Conservation (phyloP, 2,888 invertebrate genomes). For the Orthosia gracilis region DNA sequence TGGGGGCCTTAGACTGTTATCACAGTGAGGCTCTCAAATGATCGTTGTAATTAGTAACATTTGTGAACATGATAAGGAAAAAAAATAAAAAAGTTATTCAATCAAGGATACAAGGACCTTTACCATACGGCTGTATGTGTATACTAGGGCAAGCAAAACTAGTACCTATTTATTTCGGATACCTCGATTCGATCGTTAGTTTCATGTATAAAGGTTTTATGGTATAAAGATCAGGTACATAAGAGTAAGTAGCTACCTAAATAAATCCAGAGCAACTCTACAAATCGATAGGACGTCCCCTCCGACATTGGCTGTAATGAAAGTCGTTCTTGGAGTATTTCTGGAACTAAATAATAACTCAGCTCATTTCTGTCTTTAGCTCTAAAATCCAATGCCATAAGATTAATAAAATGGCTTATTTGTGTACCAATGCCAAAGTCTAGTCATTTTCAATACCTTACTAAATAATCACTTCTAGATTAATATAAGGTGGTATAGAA, state of each 20-base stretch:
- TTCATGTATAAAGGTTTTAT: neutral
- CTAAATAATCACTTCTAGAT: no score
- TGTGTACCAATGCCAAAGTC: no score
- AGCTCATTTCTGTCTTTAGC: no score
- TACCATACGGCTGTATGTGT: neutral
- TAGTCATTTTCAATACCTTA: no score
- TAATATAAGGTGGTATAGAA: no score
- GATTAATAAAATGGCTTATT: conserved; percentile 2
- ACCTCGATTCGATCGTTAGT: no score
- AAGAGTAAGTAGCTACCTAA: neutral
- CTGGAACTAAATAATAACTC: conserved; percentile 16
- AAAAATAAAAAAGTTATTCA: neutral
- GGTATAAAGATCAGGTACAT: neutral
- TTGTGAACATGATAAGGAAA: neutral
- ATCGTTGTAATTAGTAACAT: neutral
- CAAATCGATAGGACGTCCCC: conserved; percentile 45
- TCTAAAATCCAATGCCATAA: neutral
- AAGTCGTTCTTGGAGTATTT: conserved; percentile 37
- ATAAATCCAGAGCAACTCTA: conserved; percentile 6
- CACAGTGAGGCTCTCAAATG: neutral
- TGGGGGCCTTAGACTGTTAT: neutral
- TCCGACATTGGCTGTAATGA: conserved; percentile 35
- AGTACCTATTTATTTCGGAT: no score
- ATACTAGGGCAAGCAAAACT: no score
- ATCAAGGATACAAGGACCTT: no score